Evolutionary conservation across 2,113 vertebrate species (phyloP).

Genomic region (Lophochroa leadbeateri): DNA sequence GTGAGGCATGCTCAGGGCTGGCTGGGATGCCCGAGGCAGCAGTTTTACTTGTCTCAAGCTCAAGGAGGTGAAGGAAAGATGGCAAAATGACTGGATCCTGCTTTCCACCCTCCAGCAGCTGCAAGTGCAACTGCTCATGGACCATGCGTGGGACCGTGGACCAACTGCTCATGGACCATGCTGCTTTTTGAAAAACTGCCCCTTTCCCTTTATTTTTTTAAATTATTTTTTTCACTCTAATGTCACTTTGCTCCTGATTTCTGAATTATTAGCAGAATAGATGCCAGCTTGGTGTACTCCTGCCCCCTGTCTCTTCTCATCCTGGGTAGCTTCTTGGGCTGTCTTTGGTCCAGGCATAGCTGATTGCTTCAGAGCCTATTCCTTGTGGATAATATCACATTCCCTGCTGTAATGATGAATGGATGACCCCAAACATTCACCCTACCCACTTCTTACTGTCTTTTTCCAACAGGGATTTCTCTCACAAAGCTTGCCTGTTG

Average conservation of each 20-base stretch:
- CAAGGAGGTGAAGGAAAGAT: not conserved
- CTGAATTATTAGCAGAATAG: not conserved
- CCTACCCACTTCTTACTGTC: not conserved
- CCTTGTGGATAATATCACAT: fast-evolving
- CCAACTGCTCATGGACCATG: not conserved
- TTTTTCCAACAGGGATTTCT: not conserved
- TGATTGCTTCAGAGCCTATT: not conserved
- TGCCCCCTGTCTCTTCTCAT: not conserved
- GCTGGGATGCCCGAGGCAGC: not conserved
- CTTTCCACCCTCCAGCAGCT: not conserved
- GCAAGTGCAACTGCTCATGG: not conserved
- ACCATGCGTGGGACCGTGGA: fast-evolving
- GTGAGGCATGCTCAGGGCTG: fast-evolving
- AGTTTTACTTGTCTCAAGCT: not conserved
- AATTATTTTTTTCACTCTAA: not conserved
- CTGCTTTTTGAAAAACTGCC: not conserved
- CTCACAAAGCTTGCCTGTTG: not conserved
- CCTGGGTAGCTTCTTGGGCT: fast-evolving
- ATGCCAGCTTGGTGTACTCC: not conserved
- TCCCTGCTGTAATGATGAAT: not conserved
- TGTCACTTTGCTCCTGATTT: not conserved
- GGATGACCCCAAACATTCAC: not conserved
- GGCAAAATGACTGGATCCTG: fast-evolving
- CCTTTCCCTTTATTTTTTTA: not conserved
- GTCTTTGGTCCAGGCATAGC: not conserved